Evolutionary conservation across 2,113 vertebrate genomes (phyloP), one percentile per base, ranked within the genome.

Genomic region (Bungarus multicinctus): DNA sequence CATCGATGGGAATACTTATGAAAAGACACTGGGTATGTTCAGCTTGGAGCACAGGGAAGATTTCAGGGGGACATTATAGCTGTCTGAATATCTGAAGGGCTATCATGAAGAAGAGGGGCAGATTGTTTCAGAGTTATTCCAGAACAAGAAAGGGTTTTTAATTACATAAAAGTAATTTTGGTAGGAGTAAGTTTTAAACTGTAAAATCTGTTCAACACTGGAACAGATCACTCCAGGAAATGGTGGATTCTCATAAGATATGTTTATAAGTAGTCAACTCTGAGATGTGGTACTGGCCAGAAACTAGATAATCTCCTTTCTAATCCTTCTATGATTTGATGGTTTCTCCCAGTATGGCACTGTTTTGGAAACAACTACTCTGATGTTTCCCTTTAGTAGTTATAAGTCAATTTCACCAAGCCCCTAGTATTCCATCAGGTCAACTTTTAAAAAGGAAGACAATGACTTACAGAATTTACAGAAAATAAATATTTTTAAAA

Each of bases 371-470:
- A 45, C 11, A 6, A 89, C 18, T 60, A 12, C 22, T 47, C 34
- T 45, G 11, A 7, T 57, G 3, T 43, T 89, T 89, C 64, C 43
- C 34, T 11, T 58, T 60, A 43, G 57, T 7, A 47, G 55, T 27
- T 45, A 89, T 45, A 27, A 45, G 88, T 27, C 55, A 10, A 3
- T 23, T 43, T 87, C 55, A 30, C 9, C 30, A 23, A 85, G 43
- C 4, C 57, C 30, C 8, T 4, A 9, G 20, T 7, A 85, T 74
- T 89, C 89, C 52, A 89, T 64, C 8, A 25, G 39, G 2, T 58
- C 1, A 50, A 50, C 25, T 87, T 87, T 43, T 45, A 90, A 85
- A 0, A 0, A n/a, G 52, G 30, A 64, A 30, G 0, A 89, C 45
- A 87, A 39, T 22, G 53, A 55, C n/a, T 88, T 88, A 34, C 3